Base-by-base conservation (phyloP, 2,113 vertebrate genomes). In the Anseranas semipalmata region DNA sequence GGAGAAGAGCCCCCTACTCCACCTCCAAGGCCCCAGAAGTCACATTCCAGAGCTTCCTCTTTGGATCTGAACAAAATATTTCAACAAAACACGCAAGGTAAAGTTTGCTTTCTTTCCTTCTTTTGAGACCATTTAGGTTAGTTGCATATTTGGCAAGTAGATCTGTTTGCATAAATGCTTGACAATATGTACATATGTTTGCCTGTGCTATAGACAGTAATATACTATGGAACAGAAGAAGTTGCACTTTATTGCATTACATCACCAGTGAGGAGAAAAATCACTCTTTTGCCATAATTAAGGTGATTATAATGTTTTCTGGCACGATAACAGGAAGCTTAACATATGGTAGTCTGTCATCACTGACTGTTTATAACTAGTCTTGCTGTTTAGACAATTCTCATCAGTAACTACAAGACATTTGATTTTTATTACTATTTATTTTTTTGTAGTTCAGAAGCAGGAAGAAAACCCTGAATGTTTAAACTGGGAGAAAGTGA, bases 11-110 rank as follows among this genome's bases (percentile, higher is more conserved):
- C 99, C 22, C 99, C 99, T n/a, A 99, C 99, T 22, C 99, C 99
- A 3, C 99, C 99, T 15, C 99, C 99, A 39, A 98, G 99, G 71
- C 99, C 99, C 52, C 99, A 99, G 97, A 99, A 99, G 95, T 99
- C 98, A 74, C 99, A 99, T 98, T 99, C 99, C 92, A 99, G 99
- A 96, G 99, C 99, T 95, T 99, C 99, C 75, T 99, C 99, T 48
- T 98, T 99, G 97, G 99, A 99, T 97, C 98, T 99, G 94, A 99
- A 99, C 98, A 99, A 99, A 98, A 98, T 99, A 91, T 98, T 99
- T 97, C 99, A 99, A 97, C 99, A 99, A 97, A 98, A 98, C 27
- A 96, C 98, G 60, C 98, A 98, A 98, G 99, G 99, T 99, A 95
- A 92, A 85, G 39, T 83, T 92, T 78, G 43, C 35, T 95, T 96